phyloP scores from a whole-genome alignment of 2,113 vertebrate genomes.

The Regulus satrapa region DNA sequence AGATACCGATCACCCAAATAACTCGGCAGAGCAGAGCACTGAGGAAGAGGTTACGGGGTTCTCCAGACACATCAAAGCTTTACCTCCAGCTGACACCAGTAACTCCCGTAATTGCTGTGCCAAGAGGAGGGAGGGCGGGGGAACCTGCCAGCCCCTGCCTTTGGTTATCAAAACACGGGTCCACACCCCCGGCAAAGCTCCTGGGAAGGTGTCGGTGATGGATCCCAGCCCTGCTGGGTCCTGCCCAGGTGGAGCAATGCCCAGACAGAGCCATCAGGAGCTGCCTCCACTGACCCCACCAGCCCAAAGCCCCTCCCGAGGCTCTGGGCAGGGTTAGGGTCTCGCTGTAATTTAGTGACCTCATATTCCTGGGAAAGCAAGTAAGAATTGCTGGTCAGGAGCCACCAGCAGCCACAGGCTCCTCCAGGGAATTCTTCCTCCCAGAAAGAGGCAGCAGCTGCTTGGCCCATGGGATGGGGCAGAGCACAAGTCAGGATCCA shows the following conservation, averaged over 20 bases:
- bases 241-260: neutral
- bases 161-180: neutral
- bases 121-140: neutral
- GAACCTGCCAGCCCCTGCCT: conserved; percentile 21
- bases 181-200: neutral
- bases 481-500: neutral
- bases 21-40: neutral
- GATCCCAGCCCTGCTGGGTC: neutral
- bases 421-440: neutral
- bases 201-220: neutral
- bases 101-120: neutral
- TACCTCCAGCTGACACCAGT: conserved; percentile 35
- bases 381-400: accelerated
- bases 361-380: neutral
- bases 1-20: neutral
- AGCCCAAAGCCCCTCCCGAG: neutral
- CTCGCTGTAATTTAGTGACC: neutral
- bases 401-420: neutral
- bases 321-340: neutral
- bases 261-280: neutral
- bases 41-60: conserved; percentile 17
- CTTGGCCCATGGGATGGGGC: accelerated
- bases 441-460: neutral
- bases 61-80: conserved; percentile 44
- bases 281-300: neutral